Evolutionary conservation across 2,888 invertebrate genomes (phyloP).

Genomic region (Aelia acuminata): DNA sequence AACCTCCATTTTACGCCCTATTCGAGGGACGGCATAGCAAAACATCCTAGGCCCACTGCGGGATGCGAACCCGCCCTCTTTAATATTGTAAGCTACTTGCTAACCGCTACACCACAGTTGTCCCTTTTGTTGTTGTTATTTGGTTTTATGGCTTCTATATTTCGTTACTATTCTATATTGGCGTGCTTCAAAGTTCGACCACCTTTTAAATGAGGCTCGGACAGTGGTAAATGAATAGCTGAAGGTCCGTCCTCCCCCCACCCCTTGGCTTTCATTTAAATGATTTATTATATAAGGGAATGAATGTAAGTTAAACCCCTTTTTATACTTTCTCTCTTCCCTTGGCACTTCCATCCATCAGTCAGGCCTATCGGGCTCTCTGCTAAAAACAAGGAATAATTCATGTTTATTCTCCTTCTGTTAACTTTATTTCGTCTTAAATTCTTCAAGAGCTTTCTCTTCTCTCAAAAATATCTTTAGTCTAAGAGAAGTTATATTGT

Average conservation of each 20-base stretch:
- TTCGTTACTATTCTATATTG: neutral
- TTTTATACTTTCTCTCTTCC: neutral
- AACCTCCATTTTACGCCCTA: no score
- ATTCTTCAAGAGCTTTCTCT: neutral
- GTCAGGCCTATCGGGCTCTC: neutral
- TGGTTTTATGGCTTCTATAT: no score
- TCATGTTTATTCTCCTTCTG: neutral
- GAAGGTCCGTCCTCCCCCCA: neutral
- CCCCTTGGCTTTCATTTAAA: neutral
- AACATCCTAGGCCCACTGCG: no score
- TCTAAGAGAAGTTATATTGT: no score
- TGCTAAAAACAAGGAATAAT: slow-evolving; percentile 24
- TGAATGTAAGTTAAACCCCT: neutral
- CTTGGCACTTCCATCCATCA: slow-evolving; percentile 15
- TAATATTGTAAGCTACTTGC: no score
- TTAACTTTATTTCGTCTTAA: neutral
- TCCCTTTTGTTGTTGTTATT: no score
- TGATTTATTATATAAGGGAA: slow-evolving; percentile 3
- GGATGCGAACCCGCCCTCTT: no score
- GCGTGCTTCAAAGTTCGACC: neutral
- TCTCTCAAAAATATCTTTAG: no score
- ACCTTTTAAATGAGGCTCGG: neutral
- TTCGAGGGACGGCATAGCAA: no score
- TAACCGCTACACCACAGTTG: no score
- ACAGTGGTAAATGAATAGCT: neutral